Base-by-base conservation (phyloP, 2,113 vertebrate species). In the Phylloscopus trochiloides region DNA sequence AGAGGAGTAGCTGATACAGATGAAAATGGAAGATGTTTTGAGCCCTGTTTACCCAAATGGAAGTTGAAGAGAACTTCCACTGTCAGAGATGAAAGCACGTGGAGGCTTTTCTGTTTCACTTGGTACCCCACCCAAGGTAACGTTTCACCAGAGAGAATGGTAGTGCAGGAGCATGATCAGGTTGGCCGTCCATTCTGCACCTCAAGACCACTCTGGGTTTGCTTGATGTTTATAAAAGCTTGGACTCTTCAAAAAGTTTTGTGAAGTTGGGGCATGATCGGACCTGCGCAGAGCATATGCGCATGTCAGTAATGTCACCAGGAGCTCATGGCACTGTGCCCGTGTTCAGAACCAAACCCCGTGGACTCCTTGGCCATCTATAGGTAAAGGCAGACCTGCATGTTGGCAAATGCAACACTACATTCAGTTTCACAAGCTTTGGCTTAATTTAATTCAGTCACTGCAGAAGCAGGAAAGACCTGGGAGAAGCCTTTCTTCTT, bases 391-490 rank as follows among this genome's bases (percentile, higher is more conserved):
- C 51, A 89, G 68, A 59, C 34, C 55, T 58, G 47, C 5, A 1
- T 20, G 58, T 68, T 91, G 86, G 72, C 43, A 95, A 88, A 86
- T 48, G 31, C 42, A 82, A 66, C 17, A 9, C 61, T 57, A 59
- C 18, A 36, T 45, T 67, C 61, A 65, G n/a, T 71, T 86, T 93
- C 68, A 78, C 63, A 57, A 68, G n/a, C 51, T 80, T 42, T 55
- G 74, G 43, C 75, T 80, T 66, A 52, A 87, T 85, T 92, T 63
- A 80, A 80, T 77, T 71, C 72, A 42, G 31, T 80, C 48, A 42
- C 72, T 86, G 75, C 82, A 71, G 58, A 91, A 62, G n/a, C 63
- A 86, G 85, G 85, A 71, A 71, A 71, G 51, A 77, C 61, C 19
- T 72, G 51, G 10, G 43, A 88, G 71, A 93, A 93, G 40, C 25